phyloP scores from a whole-genome alignment of 2,113 vertebrate species.

The Pogonocichla stellata region DNA sequence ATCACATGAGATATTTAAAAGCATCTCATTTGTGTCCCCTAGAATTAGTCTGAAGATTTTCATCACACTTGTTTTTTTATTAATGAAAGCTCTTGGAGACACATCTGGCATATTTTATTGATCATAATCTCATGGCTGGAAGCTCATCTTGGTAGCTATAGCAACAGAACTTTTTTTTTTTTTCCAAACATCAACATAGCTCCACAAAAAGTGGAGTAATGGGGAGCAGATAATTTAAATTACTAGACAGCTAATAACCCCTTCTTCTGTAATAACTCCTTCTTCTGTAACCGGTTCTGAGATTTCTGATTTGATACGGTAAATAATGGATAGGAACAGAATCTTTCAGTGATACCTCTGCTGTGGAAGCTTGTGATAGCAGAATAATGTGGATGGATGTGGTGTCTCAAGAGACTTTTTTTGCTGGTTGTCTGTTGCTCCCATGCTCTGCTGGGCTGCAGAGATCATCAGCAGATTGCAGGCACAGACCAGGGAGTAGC shows the following conservation, averaged over 20 bases:
- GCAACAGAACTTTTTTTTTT: constrained; percentile 24
- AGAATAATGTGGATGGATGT: not conserved
- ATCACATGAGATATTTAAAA: not conserved
- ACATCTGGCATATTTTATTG: constrained; percentile 62
- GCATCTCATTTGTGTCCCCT: not conserved
- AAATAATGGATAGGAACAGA: constrained; percentile 26
- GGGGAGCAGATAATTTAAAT: constrained; percentile 8
- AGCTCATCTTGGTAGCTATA: constrained; percentile 49
- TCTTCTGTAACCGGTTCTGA: not conserved
- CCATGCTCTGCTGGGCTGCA: not conserved
- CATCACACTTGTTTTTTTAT: not conserved
- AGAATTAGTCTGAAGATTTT: constrained; percentile 3
- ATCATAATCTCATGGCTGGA: constrained; percentile 35
- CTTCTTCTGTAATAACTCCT: constrained; percentile 1
- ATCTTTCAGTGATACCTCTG: not conserved
- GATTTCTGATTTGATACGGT: not conserved
- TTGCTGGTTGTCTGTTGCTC: not conserved
- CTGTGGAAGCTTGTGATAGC: not conserved
- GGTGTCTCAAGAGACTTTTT: not conserved
- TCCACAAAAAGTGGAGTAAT: not conserved
- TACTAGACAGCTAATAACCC: constrained; percentile 1
- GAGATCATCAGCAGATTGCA: not conserved
- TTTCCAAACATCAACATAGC: not conserved
- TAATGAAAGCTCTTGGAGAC: constrained; percentile 37
- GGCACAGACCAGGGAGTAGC: fast-evolving